Conservation (phyloP, 35 echinoderm and acorn worm genomes). For the Stichopus chloronotus region DNA sequence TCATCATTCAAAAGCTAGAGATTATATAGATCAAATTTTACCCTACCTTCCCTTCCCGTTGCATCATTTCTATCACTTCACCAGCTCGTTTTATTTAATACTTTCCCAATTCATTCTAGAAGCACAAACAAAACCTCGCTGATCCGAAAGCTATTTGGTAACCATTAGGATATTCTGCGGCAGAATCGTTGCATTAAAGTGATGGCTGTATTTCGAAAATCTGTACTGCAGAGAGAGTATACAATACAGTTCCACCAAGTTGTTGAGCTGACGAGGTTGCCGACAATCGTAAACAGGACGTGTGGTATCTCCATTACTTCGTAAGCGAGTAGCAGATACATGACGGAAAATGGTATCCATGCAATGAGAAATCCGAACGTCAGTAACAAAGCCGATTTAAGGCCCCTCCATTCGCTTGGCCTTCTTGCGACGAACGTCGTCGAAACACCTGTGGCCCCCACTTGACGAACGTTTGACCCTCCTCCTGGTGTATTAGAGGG, state of each 20-base stretch:
- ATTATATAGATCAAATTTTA: too few species aligned
- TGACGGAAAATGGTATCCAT: constrained; percentile 34
- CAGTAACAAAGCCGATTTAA: constrained; percentile 11
- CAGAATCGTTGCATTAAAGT: not conserved
- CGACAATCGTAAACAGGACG: not conserved
- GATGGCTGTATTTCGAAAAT: constrained; percentile 5
- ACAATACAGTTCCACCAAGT: constrained; percentile 23
- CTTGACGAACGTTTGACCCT: too few species aligned
- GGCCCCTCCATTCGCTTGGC: constrained; percentile 32
- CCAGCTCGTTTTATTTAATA: too few species aligned
- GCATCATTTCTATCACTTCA: too few species aligned
- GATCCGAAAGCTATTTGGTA: too few species aligned
- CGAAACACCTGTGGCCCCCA: too few species aligned
- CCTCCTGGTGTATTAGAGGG: not conserved
- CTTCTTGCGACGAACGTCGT: not conserved
- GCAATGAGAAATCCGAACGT: constrained; percentile 2
- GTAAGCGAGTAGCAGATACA: constrained; percentile 2
- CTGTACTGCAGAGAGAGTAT: constrained; percentile 18
- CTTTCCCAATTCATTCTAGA: too few species aligned
- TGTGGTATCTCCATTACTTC: not conserved
- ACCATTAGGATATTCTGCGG: not conserved
- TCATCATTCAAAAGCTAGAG: too few species aligned
- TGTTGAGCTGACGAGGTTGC: constrained; percentile 1
- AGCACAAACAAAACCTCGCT: too few species aligned
- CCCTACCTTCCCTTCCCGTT: too few species aligned